Evolutionary conservation across 2,797 vertebrate species (phyloP), one percentile per base, ranked within the genome.

Genomic region (Phaenicophaeus curvirostris): DNA sequence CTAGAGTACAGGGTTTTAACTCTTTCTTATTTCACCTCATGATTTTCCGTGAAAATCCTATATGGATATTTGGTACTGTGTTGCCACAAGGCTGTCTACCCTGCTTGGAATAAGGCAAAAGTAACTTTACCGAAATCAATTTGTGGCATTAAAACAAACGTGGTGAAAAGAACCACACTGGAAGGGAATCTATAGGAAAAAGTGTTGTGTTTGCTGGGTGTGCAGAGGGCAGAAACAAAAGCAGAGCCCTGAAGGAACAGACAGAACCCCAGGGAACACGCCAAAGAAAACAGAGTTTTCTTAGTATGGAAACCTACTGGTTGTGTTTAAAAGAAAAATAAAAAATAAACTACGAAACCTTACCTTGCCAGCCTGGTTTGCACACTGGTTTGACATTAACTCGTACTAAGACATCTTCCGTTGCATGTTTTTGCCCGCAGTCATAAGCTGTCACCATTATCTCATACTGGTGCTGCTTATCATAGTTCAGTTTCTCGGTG

Each of bases 331-430:
- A 12, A 61, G 66, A 33, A 30, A n/a, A n/a, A n/a, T n/a, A n/a
- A n/a, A n/a, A n/a, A n/a, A 33, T 28, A 35, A 81, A 58, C 16
- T 44, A 21, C 37, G n/a, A 58, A 92, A 33, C 5, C 96, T 96
- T 96, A 99, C 99, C 99, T 99, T 99, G 99, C 99, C 99, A 99
- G 89, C 99, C 99, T 20, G 99, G 99, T 93, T 99, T 99, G 97
- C 99, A 99, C 83, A 99, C 98, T 3, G 99, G 99, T 96, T 99
- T 99, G 96, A 99, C 98, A 4, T 99, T 98, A 53, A 99, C 99
- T 96, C 73, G 98, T 39, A 99, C 99, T 11, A 98, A 94, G 24
- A 98, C 98, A 53, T 98, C 98, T 94, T 98, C 98, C 24, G 97
- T 93, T 7, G 99, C 98, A 24, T 96, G 98, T 96, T 99, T 99